These are phyloP conservation scores for Microtus ochrogaster DNA, from an alignment of 2,113 vertebrate species.

Conservation along the genomic window DNA sequence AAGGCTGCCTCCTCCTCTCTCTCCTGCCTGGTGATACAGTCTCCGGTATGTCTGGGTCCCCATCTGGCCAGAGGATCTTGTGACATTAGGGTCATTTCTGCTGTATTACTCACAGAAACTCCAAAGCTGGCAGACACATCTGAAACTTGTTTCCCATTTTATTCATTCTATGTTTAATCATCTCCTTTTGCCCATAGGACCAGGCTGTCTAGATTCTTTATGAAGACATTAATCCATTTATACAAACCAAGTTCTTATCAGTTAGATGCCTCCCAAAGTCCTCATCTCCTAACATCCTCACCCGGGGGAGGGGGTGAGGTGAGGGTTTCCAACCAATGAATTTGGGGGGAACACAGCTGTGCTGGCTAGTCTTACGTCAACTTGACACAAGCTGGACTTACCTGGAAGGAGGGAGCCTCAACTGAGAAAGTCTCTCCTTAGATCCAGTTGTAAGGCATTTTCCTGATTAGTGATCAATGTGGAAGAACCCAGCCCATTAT, in stretches of 20 bases:
- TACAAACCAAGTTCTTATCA: background rate
- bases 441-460: background rate
- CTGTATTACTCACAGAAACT: background rate
- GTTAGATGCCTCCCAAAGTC: background rate
- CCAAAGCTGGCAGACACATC: background rate
- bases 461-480: background rate
- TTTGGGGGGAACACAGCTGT: background rate
- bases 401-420: background rate
- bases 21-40: background rate
- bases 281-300: background rate
- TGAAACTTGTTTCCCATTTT: conserved; percentile 19
- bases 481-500: background rate
- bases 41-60: background rate
- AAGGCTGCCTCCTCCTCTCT: background rate
- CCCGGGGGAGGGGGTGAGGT: background rate
- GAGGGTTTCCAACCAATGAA: background rate
- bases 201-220: background rate
- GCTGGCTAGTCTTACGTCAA: background rate
- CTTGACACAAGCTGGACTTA: background rate
- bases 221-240: background rate
- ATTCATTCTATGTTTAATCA: background rate
- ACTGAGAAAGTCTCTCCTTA: background rate
- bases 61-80: background rate
- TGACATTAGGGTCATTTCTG: background rate
- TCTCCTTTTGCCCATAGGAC: background rate